phyloP scores from a whole-genome alignment of 2,888 invertebrate species.

The Leucophora obtusa region DNA sequence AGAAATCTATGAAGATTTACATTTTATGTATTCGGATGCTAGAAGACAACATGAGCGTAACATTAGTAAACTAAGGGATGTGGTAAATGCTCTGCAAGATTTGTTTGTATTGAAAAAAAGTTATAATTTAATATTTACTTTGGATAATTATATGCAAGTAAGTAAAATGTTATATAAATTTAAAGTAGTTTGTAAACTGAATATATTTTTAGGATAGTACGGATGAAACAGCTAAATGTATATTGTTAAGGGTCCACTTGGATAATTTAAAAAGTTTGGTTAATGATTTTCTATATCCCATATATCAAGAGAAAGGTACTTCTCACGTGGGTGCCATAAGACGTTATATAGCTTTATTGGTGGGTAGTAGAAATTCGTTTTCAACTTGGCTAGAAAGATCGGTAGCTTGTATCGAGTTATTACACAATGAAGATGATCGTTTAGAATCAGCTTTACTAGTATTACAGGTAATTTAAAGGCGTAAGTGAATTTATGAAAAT shows the following conservation, averaged over 20 bases:
- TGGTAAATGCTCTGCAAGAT: slow-evolving; percentile 75
- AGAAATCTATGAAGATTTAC: slow-evolving; percentile 75
- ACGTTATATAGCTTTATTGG: slow-evolving; percentile 74
- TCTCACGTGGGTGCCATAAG: slow-evolving; percentile 73
- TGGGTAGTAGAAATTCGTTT: slow-evolving; percentile 72
- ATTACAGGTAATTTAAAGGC: slow-evolving; percentile 68
- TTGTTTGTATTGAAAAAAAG: slow-evolving; percentile 75
- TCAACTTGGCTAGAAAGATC: slow-evolving; percentile 77
- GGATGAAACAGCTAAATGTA: slow-evolving; percentile 75
- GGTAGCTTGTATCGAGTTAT: slow-evolving; percentile 73
- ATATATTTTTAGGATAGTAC: slow-evolving; percentile 70
- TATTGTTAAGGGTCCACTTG: slow-evolving; percentile 76
- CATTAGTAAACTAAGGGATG: slow-evolving; percentile 72
- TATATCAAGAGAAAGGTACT: slow-evolving; percentile 76
- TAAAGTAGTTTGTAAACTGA: too few relatives aligned
- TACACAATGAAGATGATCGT: slow-evolving; percentile 78
- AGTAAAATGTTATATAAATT: slow-evolving; percentile 11
- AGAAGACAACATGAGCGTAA: slow-evolving; percentile 75
- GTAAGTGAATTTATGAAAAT: too few relatives aligned
- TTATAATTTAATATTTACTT: slow-evolving; percentile 75
- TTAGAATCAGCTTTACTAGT: slow-evolving; percentile 74
- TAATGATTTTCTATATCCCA: slow-evolving; percentile 76
- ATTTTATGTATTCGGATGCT: slow-evolving; percentile 77
- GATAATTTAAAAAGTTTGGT: slow-evolving; percentile 75
- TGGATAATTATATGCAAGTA: slow-evolving; percentile 76